Evolutionary conservation across 2,797 vertebrate species (phyloP).

Genomic region (Botia kubotai): DNA sequence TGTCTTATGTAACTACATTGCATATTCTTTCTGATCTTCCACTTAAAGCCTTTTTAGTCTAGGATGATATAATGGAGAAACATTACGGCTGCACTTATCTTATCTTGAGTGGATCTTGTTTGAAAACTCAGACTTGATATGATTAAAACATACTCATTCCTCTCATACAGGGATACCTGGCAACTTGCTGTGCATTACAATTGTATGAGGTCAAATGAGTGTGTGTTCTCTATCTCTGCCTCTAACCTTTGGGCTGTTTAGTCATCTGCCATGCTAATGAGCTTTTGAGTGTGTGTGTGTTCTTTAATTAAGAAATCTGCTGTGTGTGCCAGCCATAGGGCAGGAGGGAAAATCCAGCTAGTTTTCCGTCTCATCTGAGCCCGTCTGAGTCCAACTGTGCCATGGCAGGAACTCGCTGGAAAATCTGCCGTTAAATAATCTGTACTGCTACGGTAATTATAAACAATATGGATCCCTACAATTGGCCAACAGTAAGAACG

Average conservation of each 20-base stretch:
- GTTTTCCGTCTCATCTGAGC: not conserved
- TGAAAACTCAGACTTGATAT: conserved; percentile 24
- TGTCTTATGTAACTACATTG: conserved; percentile 6
- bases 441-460: not conserved
- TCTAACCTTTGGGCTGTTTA: conserved; percentile 22
- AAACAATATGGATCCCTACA: not conserved
- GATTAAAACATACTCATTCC: conserved; percentile 26
- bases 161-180: conserved; percentile 19
- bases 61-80: not conserved
- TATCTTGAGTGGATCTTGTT: not conserved
- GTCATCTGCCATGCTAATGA: conserved; percentile 47
- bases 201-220: conserved; percentile 3
- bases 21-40: conserved; percentile 20
- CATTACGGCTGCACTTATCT: not conserved
- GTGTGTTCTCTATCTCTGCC: conserved; percentile 2
- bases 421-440: conserved; percentile 6
- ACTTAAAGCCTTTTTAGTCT: conserved; percentile 11
- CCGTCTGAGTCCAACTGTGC: not conserved
- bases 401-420: not conserved
- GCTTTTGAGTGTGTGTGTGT: conserved; percentile 9
- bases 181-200: conserved; percentile 11
- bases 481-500: conserved; percentile 1
- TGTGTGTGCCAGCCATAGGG: conserved; percentile 14
- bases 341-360: not conserved
- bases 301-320: conserved; percentile 46